Percentiles rank a stretch among this genome's conserved stretches.
phyloP scores from a whole-genome alignment of 2,888 invertebrate genomes.

The Heteromyza rotundicornis region DNA sequence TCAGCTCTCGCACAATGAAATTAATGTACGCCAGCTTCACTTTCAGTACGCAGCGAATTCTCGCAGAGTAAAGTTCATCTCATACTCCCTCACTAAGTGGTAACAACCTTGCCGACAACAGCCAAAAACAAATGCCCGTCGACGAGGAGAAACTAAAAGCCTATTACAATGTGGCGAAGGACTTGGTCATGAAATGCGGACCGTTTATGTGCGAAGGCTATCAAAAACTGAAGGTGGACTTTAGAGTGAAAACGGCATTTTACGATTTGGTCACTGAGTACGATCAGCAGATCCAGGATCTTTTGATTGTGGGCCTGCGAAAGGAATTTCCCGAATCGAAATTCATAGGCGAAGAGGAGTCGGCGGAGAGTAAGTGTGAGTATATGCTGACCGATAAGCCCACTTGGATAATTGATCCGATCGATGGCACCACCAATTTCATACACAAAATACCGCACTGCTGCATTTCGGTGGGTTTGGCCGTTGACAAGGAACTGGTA shows the following conservation, averaged over 20 bases:
- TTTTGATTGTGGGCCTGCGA: constrained; percentile 69
- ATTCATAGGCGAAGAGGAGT: constrained; percentile 81
- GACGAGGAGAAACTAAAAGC: constrained; percentile 45
- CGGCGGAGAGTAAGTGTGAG: constrained; percentile 51
- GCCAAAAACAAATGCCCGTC: no score
- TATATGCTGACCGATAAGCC: constrained; percentile 72
- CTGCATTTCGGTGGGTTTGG: constrained; percentile 74
- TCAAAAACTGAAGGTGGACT: constrained; percentile 48
- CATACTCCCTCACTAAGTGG: no score
- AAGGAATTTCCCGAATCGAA: constrained; percentile 69
- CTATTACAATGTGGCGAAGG: constrained; percentile 52
- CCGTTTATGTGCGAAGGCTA: constrained; percentile 56
- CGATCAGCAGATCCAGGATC: constrained; percentile 76
- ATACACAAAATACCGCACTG: constrained; percentile 72
- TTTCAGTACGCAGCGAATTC: no score
- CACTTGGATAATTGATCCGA: constrained; percentile 87
- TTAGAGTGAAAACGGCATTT: constrained; percentile 65
- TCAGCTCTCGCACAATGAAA: no score
- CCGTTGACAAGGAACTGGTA: constrained; percentile 67
- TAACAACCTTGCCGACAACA: no score
- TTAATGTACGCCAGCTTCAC: no score
- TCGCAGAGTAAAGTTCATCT: no score
- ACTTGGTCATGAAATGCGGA: constrained; percentile 57
- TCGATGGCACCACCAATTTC: constrained; percentile 89
- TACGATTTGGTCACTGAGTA: constrained; percentile 82